These are phyloP conservation scores for Stenotaenia linearis DNA, from an alignment of 2,888 invertebrate genomes.

Conservation along the genomic window DNA sequence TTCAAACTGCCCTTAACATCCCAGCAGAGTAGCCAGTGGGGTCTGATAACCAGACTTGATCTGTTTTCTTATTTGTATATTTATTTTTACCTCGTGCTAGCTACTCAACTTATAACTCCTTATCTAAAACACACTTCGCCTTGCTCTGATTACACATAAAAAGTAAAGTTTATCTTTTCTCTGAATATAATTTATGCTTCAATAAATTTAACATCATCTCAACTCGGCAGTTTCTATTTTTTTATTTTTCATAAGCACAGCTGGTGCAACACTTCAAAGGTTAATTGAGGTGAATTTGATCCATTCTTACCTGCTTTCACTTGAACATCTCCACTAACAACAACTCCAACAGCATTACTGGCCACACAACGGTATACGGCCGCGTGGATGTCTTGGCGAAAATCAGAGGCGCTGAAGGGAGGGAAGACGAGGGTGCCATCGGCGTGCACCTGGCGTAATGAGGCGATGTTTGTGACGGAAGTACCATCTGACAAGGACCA, in stretches of 20 bases:
- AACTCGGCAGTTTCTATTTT: not conserved
- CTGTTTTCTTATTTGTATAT: not conserved
- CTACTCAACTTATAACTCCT: not conserved
- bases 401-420: conserved; percentile 31
- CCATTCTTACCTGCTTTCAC: conserved; percentile 33
- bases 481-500: conserved; percentile 30
- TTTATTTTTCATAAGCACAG: not conserved
- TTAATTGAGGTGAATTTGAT: conserved; percentile 16
- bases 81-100: not conserved
- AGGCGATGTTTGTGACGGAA: conserved; percentile 28
- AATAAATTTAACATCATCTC: not conserved
- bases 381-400: conserved; percentile 33
- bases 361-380: conserved; percentile 30
- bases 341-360: conserved; percentile 32
- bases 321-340: conserved; percentile 34
- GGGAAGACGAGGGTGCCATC: conserved; percentile 34
- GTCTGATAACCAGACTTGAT: not conserved
- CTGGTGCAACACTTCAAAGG: not conserved
- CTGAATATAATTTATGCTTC: not conserved
- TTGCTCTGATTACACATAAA: not conserved
- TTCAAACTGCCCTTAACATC: not conserved
- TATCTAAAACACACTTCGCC: not conserved
- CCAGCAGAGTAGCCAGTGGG: not conserved
- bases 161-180: not conserved
- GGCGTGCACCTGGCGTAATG: conserved; percentile 29